Evolutionary conservation across 1,140 invertebrate species (phyloP).

Genomic region (Patella vulgata): DNA sequence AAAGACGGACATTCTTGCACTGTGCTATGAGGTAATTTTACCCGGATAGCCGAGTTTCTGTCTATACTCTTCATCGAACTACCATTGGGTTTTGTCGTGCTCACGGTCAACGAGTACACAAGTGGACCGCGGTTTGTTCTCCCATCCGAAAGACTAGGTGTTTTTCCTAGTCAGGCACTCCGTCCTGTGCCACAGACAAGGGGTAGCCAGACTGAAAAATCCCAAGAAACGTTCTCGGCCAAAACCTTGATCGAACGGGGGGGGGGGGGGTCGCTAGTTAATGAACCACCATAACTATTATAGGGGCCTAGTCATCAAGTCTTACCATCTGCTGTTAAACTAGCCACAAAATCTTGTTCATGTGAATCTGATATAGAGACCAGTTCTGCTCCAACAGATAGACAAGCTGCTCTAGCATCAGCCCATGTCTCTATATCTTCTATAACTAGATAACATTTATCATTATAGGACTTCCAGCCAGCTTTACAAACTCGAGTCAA

Average conservation of each 20-base stretch:
- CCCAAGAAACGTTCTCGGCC: no score
- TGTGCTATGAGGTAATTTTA: no score
- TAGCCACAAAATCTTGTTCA: slow-evolving; percentile 46
- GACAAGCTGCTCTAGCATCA: slow-evolving; percentile 41
- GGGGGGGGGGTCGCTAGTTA: background rate
- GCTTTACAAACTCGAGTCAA: slow-evolving; percentile 36
- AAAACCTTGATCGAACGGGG: background rate
- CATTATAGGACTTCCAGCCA: slow-evolving; percentile 36
- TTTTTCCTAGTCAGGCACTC: no score
- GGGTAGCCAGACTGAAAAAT: no score
- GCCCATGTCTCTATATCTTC: slow-evolving; percentile 33
- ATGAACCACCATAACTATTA: background rate
- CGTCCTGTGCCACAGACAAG: no score
- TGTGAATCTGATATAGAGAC: slow-evolving; percentile 43
- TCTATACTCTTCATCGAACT: no score
- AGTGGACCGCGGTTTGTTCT: no score
- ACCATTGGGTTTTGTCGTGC: no score
- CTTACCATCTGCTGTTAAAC: slow-evolving; percentile 11
- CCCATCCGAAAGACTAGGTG: no score
- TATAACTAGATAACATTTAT: slow-evolving; percentile 44
- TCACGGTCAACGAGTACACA: background rate
- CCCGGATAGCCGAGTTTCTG: no score
- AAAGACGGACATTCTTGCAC: no score
- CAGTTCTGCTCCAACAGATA: slow-evolving; percentile 39
- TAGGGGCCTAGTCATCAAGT: background rate